These are phyloP conservation scores for Montipora foliosa DNA, from an alignment of 64 coral and sea anemone species.

Conservation along the genomic window DNA sequence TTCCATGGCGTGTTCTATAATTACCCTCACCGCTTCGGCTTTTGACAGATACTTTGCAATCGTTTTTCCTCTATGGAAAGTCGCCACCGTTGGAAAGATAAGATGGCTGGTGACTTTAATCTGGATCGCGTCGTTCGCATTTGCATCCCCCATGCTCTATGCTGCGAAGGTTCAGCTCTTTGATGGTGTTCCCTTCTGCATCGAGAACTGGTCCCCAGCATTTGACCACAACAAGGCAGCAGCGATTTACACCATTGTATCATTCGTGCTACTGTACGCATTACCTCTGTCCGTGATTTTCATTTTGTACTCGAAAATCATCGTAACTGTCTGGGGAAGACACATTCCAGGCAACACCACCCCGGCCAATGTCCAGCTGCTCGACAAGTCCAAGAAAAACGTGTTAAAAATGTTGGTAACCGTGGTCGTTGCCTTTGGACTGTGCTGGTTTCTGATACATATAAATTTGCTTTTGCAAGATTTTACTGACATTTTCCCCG, in stretches of 20 bases:
- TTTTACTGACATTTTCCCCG: background rate
- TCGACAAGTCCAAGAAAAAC: constrained; percentile 48
- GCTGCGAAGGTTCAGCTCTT: background rate
- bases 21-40: constrained; percentile 66
- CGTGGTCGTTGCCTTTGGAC: constrained; percentile 51
- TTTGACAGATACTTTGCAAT: constrained; percentile 63
- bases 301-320: constrained; percentile 59
- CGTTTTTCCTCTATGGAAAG: constrained; percentile 48
- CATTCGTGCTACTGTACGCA: constrained; percentile 59
- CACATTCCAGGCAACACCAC: constrained; percentile 59
- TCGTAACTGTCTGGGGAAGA: constrained; percentile 61
- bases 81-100: background rate
- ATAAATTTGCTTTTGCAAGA: background rate
- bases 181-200: constrained; percentile 9
- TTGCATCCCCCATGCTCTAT: constrained; percentile 34
- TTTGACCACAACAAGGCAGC: constrained; percentile 32
- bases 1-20: constrained; percentile 59
- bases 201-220: constrained; percentile 47
- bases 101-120: constrained; percentile 21
- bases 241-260: constrained; percentile 47
- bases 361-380: constrained; percentile 9
- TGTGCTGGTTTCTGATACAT: constrained; percentile 62
- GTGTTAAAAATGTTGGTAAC: constrained; percentile 69
- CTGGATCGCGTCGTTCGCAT: background rate
- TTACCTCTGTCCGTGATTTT: constrained; percentile 41